Evolutionary conservation across 2,797 vertebrate species (phyloP).

Genomic region (Siniperca undulata): DNA sequence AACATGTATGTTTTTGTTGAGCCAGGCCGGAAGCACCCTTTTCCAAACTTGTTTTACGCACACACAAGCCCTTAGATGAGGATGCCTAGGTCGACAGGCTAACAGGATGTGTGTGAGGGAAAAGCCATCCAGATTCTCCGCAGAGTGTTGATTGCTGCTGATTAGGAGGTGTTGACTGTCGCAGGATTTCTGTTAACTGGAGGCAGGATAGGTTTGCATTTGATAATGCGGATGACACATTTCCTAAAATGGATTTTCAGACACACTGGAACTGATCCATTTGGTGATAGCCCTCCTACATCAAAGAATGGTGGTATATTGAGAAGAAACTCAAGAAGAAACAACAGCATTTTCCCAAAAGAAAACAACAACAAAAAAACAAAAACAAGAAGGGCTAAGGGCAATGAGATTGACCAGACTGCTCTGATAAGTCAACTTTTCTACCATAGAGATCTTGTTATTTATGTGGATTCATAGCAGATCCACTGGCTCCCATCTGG

Average conservation of each 20-base stretch:
- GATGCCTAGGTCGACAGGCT: slow-evolving; percentile 69
- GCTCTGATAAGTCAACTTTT: slow-evolving; percentile 46
- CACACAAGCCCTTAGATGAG: slow-evolving; percentile 44
- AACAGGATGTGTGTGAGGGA: slow-evolving; percentile 71
- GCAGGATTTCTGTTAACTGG: slow-evolving; percentile 71
- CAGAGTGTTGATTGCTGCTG: slow-evolving; percentile 71
- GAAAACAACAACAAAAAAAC: too few species aligned
- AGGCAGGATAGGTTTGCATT: slow-evolving; percentile 49
- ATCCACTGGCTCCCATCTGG: slow-evolving; percentile 72
- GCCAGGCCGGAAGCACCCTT: slow-evolving; percentile 49
- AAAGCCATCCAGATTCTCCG: slow-evolving; percentile 59
- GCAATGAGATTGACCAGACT: slow-evolving; percentile 28
- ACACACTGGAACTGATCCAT: neutral
- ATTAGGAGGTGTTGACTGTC: slow-evolving; percentile 72
- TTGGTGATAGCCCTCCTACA: neutral
- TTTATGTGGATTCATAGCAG: slow-evolving; percentile 60
- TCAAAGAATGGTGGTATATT: too few species aligned
- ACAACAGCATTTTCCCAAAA: too few species aligned
- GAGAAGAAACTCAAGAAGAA: too few species aligned
- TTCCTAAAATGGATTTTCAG: slow-evolving; percentile 5
- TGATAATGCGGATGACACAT: slow-evolving; percentile 29
- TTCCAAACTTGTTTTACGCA: slow-evolving; percentile 28
- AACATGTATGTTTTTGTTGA: slow-evolving; percentile 70
- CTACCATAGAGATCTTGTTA: slow-evolving; percentile 44
- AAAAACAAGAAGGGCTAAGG: neutral